Evolutionary conservation across 1,140 invertebrate species (phyloP).

Genomic region (Drosophila kepulauana): DNA sequence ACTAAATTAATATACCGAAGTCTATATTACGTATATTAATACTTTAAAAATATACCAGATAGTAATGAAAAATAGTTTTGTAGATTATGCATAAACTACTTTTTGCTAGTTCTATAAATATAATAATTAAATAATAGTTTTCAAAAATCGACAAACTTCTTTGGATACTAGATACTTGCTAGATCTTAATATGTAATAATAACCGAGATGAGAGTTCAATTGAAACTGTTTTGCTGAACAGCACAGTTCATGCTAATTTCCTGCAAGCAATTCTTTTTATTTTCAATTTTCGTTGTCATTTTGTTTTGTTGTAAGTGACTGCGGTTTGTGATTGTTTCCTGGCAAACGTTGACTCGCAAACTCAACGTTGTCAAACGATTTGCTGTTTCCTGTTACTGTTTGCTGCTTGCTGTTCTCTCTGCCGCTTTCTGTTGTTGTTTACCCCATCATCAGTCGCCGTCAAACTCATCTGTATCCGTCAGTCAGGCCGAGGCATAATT

Average conservation of each 20-base stretch:
- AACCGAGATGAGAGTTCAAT: too few species aligned
- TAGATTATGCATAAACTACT: too few species aligned
- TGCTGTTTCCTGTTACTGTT: conserved; percentile 27
- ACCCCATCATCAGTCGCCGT: neutral
- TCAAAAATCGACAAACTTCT: too few species aligned
- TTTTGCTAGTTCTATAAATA: too few species aligned
- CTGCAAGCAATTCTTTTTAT: neutral
- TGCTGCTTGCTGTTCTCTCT: conserved; percentile 9
- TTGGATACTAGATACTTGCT: too few species aligned
- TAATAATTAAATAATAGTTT: too few species aligned
- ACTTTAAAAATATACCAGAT: too few species aligned
- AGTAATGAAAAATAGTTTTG: too few species aligned
- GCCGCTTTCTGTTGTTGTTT: conserved; percentile 1
- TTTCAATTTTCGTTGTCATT: neutral
- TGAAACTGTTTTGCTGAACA: neutral
- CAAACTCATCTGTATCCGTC: conserved; percentile 21
- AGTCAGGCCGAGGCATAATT: conserved; percentile 53
- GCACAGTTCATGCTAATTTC: conserved; percentile 1
- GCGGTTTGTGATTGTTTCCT: conserved; percentile 13
- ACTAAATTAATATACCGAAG: too few species aligned
- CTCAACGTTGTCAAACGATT: conserved; percentile 15
- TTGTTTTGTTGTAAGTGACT: conserved; percentile 6
- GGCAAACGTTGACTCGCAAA: neutral
- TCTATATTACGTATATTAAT: too few species aligned
- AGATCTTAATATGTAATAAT: too few species aligned